phyloP scores from a whole-genome alignment of 1,140 invertebrate genomes.

The Ips nitidus region DNA sequence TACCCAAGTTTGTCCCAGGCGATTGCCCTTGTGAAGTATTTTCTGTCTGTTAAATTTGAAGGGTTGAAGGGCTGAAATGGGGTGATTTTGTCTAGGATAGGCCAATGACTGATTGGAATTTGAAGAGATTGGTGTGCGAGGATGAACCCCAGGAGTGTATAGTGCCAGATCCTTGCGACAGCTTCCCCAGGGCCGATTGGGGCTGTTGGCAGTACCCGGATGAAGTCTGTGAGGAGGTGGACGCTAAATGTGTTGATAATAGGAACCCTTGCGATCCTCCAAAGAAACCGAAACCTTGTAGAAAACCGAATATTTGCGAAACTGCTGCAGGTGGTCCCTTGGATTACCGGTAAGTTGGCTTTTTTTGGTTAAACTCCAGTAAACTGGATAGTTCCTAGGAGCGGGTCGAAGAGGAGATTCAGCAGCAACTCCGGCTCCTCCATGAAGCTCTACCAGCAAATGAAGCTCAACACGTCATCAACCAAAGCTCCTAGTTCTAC shows the following conservation, averaged over 20 bases:
- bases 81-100: conserved; percentile 9
- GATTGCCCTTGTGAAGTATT: conserved; percentile 32
- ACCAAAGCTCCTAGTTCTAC: not conserved
- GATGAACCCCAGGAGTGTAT: conserved; percentile 32
- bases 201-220: conserved; percentile 36
- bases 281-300: conserved; percentile 5
- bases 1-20: conserved; percentile 25
- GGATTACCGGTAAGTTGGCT: conserved; percentile 15
- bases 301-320: conserved; percentile 11
- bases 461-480: not conserved
- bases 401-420: conserved; percentile 9
- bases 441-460: conserved; percentile 10
- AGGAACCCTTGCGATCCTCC: not conserved
- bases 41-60: not conserved
- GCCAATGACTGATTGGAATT: conserved; percentile 31
- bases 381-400: not conserved
- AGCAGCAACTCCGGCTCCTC: conserved; percentile 6
- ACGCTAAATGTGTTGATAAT: conserved; percentile 17
- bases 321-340: not conserved
- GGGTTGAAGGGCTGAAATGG: no score
- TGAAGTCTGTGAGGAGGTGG: conserved; percentile 17
- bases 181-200: conserved; percentile 36
- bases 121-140: conserved; percentile 28
- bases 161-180: conserved; percentile 26
- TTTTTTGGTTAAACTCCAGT: not conserved